Evolutionary conservation across 2,888 invertebrate species (phyloP), one percentile per base, ranked within the genome.

Genomic region (Patella ulyssiponensis): DNA sequence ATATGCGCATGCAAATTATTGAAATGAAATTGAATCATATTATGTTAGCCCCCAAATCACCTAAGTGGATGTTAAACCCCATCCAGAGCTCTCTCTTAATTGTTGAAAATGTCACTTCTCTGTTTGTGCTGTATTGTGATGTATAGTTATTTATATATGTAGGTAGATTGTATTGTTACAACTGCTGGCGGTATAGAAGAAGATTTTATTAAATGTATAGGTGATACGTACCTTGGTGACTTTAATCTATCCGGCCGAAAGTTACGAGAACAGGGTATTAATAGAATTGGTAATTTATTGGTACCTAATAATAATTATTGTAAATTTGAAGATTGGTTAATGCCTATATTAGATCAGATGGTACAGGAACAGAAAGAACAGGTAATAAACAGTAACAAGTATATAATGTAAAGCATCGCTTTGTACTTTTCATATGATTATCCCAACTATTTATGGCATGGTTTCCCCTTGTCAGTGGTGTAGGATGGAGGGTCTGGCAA

Each of bases 271-370:
- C 94, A 95, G 75, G 99, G 97, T 7, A 95, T 98, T 75, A 98
- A 98, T 91, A 93, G 97, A 82, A 96, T 96, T 83, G 97, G 97
- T 58, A 99, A 99, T 92, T 93, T 99, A 70, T 93, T 99, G 73
- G 98, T 99, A 0, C 99, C 99, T 1, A 99, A 99, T 93, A 95
- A 97, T 87, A 99, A 99, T 92, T 99, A 99, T 91, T 99, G 99
- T 89, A 94, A 95, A 85, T 99, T 99, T 93, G 98, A 99, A 92
- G 96, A 98, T 89, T 99, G 99, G 99, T 93, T 98, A 0, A 96
- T 96, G 93, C 99, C 99, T 0, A 93, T 97, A 81, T 93, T 99
- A 4, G 96, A 98, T 89, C 94, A 95, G 91, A 96, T 99, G 96
- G 91, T 98, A 11, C 92, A 94, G 69, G 98, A 99, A 90, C 99